A percentile compares a stretch with the other conserved stretches of the same genome.
These are phyloP conservation scores for Parelbella ahira DNA, from an alignment of 2,888 invertebrate species.

Conservation along the genomic window DNA sequence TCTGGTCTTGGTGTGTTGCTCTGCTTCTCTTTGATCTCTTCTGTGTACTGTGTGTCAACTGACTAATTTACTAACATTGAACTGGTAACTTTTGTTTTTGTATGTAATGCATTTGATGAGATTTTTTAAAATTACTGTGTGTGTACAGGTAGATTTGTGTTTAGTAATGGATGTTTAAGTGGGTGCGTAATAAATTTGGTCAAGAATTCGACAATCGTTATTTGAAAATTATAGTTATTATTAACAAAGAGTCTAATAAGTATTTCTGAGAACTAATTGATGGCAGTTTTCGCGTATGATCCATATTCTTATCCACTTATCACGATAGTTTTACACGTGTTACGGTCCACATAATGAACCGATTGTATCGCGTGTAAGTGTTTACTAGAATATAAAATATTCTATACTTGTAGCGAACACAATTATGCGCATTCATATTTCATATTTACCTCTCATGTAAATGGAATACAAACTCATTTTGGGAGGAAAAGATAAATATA, in stretches of 20 bases:
- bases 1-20: constrained; percentile 64
- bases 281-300: background rate
- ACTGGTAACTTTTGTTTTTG: constrained; percentile 16
- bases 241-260: no score
- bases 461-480: no score
- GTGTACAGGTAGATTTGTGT: background rate
- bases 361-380: constrained; percentile 4
- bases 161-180: constrained; percentile 18
- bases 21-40: constrained; percentile 44
- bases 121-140: no score
- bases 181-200: background rate
- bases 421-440: background rate
- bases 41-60: constrained; percentile 43
- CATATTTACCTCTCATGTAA: no score
- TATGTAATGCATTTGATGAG: constrained; percentile 20
- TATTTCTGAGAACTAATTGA: no score
- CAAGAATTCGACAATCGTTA: no score
- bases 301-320: constrained; percentile 1
- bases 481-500: no score
- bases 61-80: constrained; percentile 44
- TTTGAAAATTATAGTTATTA: no score
- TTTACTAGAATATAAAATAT: constrained; percentile 1
- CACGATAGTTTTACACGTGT: constrained; percentile 1
- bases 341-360: constrained; percentile 3
- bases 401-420: background rate